phyloP scores from a whole-genome alignment of 2,113 vertebrate genomes.

The Morone chrysops region DNA sequence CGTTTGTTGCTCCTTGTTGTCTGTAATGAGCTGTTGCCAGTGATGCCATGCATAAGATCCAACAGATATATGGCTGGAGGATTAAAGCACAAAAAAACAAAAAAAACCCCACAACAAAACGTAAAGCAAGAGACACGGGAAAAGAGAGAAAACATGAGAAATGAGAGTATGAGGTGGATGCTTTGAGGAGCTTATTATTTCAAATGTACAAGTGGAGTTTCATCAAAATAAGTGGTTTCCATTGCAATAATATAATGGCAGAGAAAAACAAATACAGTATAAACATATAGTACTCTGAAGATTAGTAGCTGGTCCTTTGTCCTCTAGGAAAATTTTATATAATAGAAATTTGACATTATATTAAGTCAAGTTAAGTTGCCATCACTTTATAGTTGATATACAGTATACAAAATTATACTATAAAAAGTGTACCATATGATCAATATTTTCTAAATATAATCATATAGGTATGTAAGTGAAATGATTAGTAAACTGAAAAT shows the following conservation, averaged over 20 bases:
- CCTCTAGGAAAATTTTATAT: slow-evolving; percentile 8
- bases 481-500: not conserved
- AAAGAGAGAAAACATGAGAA: slow-evolving; percentile 42
- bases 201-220: slow-evolving; percentile 38
- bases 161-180: slow-evolving; percentile 40
- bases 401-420: not conserved
- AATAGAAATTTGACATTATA: not conserved
- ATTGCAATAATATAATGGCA: slow-evolving; percentile 34
- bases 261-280: slow-evolving; percentile 45
- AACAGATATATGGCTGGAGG: slow-evolving; percentile 36
- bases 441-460: too few relatives aligned
- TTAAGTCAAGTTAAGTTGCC: not conserved
- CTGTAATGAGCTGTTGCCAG: slow-evolving; percentile 64
- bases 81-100: slow-evolving; percentile 59
- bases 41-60: slow-evolving; percentile 32
- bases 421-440: too few relatives aligned
- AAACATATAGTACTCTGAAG: slow-evolving; percentile 35
- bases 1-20: slow-evolving; percentile 67
- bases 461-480: too few relatives aligned
- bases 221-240: slow-evolving; percentile 71
- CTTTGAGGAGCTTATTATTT: slow-evolving; percentile 51
- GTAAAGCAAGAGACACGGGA: slow-evolving; percentile 16
- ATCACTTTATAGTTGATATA: not conserved
- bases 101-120: slow-evolving; percentile 30
- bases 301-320: slow-evolving; percentile 37